phyloP scores from a whole-genome alignment of 2,113 vertebrate genomes.

The Morone saxatilis region DNA sequence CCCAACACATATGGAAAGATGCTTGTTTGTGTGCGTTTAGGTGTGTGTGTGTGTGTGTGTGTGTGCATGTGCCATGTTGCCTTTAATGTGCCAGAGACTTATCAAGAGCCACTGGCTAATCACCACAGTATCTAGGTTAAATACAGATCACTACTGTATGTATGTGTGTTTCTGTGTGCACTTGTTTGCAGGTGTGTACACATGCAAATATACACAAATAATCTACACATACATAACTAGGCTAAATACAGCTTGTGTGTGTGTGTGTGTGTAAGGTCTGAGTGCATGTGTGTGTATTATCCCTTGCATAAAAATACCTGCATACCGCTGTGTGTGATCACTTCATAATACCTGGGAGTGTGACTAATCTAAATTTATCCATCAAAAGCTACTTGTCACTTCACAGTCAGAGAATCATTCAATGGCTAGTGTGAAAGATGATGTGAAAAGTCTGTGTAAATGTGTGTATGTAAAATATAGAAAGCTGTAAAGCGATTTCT shows the following conservation, averaged over 20 bases:
- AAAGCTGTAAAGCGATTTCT: neutral
- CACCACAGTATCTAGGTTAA: slow-evolving; percentile 68
- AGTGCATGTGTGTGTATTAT: neutral
- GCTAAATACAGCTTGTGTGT: slow-evolving; percentile 33
- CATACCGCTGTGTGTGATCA: slow-evolving; percentile 14
- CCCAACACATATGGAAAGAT: neutral
- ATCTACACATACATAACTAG: slow-evolving; percentile 15
- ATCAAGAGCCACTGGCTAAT: slow-evolving; percentile 56
- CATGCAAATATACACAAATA: slow-evolving; percentile 13
- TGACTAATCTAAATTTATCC: slow-evolving; percentile 57
- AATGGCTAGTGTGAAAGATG: slow-evolving; percentile 8
- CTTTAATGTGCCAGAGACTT: slow-evolving; percentile 45
- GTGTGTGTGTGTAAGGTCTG: neutral
- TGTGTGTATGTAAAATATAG: neutral
- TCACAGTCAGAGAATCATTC: slow-evolving; percentile 43
- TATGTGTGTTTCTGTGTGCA: neutral
- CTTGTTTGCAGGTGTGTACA: neutral
- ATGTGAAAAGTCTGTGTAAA: neutral
- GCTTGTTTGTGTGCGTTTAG: no score
- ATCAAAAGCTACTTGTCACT: slow-evolving; percentile 59
- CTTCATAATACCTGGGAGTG: slow-evolving; percentile 26
- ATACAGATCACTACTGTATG: slow-evolving; percentile 61
- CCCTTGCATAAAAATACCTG: slow-evolving; percentile 21
- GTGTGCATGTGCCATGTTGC: slow-evolving; percentile 14
- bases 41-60: neutral